A percentile compares a stretch with the other conserved stretches of the same genome.
phyloP scores from a whole-genome alignment of 2,113 vertebrate genomes.

The Fulica atra region DNA sequence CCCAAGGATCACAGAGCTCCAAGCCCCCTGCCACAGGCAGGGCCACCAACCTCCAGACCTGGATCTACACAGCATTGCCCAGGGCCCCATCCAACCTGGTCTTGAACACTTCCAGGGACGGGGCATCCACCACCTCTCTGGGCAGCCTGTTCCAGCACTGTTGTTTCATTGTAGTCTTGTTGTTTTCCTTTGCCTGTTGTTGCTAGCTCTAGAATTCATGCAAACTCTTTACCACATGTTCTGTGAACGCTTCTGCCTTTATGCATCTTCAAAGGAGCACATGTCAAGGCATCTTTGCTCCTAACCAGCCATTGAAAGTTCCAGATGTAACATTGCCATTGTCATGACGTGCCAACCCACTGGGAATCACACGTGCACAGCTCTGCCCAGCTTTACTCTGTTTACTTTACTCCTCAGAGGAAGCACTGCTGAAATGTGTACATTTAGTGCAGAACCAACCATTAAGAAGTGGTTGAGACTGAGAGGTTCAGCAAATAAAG shows the following conservation, averaged over 20 bases:
- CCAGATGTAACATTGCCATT: background rate
- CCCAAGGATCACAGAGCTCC: too few species aligned
- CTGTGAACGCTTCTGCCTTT: background rate
- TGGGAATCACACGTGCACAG: background rate
- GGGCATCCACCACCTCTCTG: too few species aligned
- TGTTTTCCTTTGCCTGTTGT: background rate
- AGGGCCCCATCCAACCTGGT: too few species aligned
- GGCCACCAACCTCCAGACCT: too few species aligned
- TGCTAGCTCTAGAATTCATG: background rate
- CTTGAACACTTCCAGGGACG: too few species aligned
- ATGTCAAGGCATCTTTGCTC: background rate
- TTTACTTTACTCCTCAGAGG: background rate
- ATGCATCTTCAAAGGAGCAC: background rate
- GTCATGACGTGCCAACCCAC: background rate
- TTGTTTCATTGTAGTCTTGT: background rate
- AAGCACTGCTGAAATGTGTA: background rate
- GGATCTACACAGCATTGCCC: too few species aligned
- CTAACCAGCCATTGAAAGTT: fast-evolving
- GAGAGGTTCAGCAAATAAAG: background rate
- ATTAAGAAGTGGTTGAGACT: background rate
- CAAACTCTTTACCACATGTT: background rate
- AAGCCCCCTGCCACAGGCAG: too few species aligned
- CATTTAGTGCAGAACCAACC: background rate
- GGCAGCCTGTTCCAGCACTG: too few species aligned
- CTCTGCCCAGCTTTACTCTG: background rate